Percentiles rank a stretch among this genome's conserved stretches.
These are phyloP conservation scores for Aleiodes testaceus DNA, from an alignment of 2,888 invertebrate genomes.

Conservation along the genomic window DNA sequence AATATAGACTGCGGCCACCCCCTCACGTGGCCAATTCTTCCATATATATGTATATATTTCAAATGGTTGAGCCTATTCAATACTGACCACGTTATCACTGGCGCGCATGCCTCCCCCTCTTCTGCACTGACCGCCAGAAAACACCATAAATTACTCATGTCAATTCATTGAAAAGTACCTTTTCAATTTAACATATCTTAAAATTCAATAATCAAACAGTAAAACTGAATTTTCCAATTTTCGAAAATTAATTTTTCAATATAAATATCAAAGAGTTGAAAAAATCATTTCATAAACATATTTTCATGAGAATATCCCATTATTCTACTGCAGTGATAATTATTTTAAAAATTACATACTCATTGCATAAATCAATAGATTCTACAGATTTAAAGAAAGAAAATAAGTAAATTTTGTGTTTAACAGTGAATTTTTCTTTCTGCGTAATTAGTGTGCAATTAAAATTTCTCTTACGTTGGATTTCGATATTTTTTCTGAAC, in stretches of 20 bases:
- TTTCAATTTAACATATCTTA: neutral
- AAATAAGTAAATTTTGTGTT: neutral
- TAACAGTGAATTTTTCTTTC: neutral
- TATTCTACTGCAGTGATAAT: too few relatives aligned
- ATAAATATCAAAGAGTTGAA: too few relatives aligned
- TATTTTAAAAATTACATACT: too few relatives aligned
- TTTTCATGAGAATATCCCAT: too few relatives aligned
- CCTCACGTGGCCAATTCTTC: conserved; percentile 16
- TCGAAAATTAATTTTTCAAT: neutral
- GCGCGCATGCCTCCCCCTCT: conserved; percentile 64
- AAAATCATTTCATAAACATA: too few relatives aligned
- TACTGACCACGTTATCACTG: conserved; percentile 63
- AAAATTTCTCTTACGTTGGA: conserved; percentile 52
- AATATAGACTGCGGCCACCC: conserved; percentile 56
- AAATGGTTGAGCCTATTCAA: conserved; percentile 65
- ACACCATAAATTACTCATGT: conserved; percentile 15
- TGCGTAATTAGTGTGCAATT: neutral
- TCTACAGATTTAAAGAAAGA: too few relatives aligned
- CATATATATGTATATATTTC: conserved; percentile 58
- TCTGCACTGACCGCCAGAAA: conserved; percentile 38
- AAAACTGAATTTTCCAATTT: neutral
- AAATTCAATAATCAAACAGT: neutral
- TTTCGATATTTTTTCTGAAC: conserved; percentile 64
- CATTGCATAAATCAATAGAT: too few relatives aligned
- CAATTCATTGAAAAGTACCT: neutral